Conservation (phyloP, 1,140 invertebrate species). For the Papilio aristodemus region DNA sequence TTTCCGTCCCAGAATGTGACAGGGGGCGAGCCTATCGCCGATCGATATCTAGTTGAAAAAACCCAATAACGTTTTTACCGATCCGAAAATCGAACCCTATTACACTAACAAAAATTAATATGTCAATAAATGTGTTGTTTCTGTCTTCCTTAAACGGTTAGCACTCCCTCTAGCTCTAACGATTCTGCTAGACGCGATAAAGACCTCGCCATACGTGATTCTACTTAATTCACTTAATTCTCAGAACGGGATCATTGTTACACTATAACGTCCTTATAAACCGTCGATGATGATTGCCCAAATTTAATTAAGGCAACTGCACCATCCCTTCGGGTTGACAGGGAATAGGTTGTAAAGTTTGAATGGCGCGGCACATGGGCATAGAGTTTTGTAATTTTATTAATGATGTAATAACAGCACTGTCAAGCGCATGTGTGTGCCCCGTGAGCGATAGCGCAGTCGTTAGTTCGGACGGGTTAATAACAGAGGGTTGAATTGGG, state of each 20-base stretch:
- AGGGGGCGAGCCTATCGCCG: no score
- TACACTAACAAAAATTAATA: no score
- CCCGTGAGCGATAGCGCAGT: constrained; percentile 75
- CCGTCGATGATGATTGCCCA: constrained; percentile 28
- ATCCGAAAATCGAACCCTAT: no score
- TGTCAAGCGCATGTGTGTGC: constrained; percentile 77
- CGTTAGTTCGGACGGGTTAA: constrained; percentile 76
- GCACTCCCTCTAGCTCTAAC: constrained; percentile 30
- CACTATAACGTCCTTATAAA: constrained; percentile 54
- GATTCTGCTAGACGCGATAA: constrained; percentile 53
- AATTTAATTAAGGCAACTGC: constrained; percentile 32
- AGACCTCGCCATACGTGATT: constrained; percentile 64
- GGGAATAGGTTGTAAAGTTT: constrained; percentile 65
- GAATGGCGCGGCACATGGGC: constrained; percentile 66
- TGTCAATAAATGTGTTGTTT: background rate
- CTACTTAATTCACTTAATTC: constrained; percentile 72
- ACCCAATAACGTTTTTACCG: no score
- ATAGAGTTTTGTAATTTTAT: constrained; percentile 79
- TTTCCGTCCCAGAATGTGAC: no score
- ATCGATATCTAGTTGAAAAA: no score
- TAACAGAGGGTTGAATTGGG: constrained; percentile 66
- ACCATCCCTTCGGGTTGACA: constrained; percentile 56
- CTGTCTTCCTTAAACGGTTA: background rate
- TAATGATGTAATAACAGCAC: constrained; percentile 80
- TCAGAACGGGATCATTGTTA: constrained; percentile 62